Conservation (phyloP, 2,888 invertebrate genomes). For the Kuschelorhynchus macadamiae region DNA sequence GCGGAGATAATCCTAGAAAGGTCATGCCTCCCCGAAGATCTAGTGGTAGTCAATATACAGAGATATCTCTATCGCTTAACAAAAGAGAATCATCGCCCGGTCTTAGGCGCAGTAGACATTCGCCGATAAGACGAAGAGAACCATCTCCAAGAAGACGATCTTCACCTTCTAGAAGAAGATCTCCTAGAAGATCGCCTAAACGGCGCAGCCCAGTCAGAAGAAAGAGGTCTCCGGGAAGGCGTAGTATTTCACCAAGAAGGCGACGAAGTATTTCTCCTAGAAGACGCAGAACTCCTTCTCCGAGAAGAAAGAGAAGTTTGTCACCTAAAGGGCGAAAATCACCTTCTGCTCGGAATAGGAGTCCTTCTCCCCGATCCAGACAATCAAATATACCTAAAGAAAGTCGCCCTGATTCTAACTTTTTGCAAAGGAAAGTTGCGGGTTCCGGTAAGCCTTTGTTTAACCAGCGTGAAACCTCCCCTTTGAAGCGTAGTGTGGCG, state of each 20-base stretch:
- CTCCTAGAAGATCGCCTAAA: conserved; percentile 31
- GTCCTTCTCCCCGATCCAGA: conserved; percentile 19
- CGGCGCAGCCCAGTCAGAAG: conserved; percentile 9
- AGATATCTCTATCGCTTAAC: background rate
- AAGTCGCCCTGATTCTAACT: too few species aligned
- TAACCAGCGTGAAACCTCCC: conserved; percentile 54
- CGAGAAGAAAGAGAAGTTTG: conserved; percentile 30
- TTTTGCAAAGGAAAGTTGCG: background rate
- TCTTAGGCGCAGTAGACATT: conserved; percentile 7
- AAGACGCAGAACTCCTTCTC: conserved; percentile 41
- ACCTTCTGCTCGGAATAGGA: background rate
- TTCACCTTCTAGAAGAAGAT: conserved; percentile 15
- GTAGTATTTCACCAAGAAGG: conserved; percentile 44
- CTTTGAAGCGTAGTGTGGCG: conserved; percentile 68
- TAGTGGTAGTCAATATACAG: background rate
- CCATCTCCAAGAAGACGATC: conserved; percentile 33
- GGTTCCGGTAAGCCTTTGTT: background rate
- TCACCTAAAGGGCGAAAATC: conserved; percentile 49
- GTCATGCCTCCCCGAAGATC: background rate
- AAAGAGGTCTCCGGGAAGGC: conserved; percentile 36
- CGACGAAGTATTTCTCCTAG: conserved; percentile 34
- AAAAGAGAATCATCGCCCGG: conserved; percentile 14
- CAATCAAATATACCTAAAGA: background rate
- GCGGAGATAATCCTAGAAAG: background rate
- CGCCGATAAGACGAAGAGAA: conserved; percentile 31